These are phyloP conservation scores for Apis florea DNA, from an alignment of 1,140 invertebrate genomes.

Conservation along the genomic window DNA sequence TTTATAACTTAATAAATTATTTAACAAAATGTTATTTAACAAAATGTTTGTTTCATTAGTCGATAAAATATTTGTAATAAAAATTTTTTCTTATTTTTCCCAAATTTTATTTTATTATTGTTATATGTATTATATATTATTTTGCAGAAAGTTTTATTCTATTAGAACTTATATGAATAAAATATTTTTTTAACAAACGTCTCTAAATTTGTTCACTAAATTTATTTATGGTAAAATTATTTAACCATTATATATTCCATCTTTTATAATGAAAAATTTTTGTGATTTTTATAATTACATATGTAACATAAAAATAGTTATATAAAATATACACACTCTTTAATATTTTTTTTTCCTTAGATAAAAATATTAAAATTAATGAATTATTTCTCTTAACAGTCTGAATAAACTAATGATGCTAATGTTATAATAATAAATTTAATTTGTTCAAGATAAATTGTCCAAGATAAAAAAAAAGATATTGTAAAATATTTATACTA, in stretches of 20 bases:
- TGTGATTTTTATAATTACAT: neutral
- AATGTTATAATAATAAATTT: slow-evolving; percentile 1
- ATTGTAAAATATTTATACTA: slow-evolving; percentile 47
- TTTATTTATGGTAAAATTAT: slow-evolving; percentile 18
- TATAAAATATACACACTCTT: slow-evolving; percentile 19
- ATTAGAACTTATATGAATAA: slow-evolving; percentile 14
- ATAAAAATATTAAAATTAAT: slow-evolving; percentile 12
- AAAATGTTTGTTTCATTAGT: slow-evolving; percentile 25
- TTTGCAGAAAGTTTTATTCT: slow-evolving; percentile 6
- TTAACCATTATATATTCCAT: neutral
- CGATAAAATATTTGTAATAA: slow-evolving; percentile 18
- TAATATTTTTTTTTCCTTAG: slow-evolving; percentile 13
- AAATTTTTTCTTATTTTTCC: neutral
- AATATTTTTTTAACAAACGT: slow-evolving; percentile 8
- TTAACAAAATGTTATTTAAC: no score
- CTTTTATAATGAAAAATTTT: neutral
- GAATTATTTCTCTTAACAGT: neutral
- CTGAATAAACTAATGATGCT: neutral
- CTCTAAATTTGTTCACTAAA: slow-evolving; percentile 1
- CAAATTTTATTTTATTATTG: neutral
- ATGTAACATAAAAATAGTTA: slow-evolving; percentile 18
- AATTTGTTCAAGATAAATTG: neutral
- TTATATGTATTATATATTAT: slow-evolving; percentile 1
- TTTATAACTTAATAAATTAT: slow-evolving; percentile 60
- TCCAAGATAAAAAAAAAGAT: slow-evolving; percentile 19